phyloP scores from a whole-genome alignment of 2,888 invertebrate genomes.

The Chrysomela aeneicollis region DNA sequence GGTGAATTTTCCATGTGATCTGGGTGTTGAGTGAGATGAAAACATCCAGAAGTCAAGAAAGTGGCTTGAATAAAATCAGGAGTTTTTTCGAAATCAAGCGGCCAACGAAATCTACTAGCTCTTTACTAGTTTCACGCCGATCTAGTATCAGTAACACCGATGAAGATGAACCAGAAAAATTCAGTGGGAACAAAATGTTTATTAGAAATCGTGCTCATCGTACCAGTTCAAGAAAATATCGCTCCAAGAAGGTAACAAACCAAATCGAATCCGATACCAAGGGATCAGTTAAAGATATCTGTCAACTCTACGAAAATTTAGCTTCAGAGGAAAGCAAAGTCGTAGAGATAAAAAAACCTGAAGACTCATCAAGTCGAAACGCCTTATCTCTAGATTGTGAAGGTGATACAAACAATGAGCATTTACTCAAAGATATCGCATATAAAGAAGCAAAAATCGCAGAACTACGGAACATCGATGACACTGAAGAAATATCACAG shows the following conservation, averaged over 20 bases:
- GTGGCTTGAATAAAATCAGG: constrained; percentile 17
- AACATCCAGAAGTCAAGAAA: constrained; percentile 23
- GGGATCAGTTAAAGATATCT: constrained; percentile 9
- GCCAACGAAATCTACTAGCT: constrained; percentile 25
- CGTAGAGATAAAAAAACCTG: neutral
- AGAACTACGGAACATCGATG: neutral
- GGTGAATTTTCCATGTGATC: neutral
- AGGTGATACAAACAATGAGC: too few relatives aligned
- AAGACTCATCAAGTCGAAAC: too few relatives aligned
- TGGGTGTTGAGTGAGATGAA: constrained; percentile 23
- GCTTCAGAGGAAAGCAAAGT: neutral
- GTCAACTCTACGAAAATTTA: constrained; percentile 10
- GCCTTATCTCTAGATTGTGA: too few relatives aligned
- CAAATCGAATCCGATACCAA: neutral
- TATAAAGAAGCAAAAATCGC: constrained; percentile 7
- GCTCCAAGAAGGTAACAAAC: constrained; percentile 11
- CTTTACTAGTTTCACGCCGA: constrained; percentile 15
- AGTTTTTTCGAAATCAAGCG: constrained; percentile 33
- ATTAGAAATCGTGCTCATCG: constrained; percentile 17
- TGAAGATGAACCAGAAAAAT: constrained; percentile 17
- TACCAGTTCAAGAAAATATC: constrained; percentile 22
- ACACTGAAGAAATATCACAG: neutral
- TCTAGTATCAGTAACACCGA: constrained; percentile 10
- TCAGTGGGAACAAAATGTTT: constrained; percentile 22
- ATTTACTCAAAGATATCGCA: neutral